phyloP scores from a whole-genome alignment of 2,888 invertebrate genomes.

The Chalcis sispes region DNA sequence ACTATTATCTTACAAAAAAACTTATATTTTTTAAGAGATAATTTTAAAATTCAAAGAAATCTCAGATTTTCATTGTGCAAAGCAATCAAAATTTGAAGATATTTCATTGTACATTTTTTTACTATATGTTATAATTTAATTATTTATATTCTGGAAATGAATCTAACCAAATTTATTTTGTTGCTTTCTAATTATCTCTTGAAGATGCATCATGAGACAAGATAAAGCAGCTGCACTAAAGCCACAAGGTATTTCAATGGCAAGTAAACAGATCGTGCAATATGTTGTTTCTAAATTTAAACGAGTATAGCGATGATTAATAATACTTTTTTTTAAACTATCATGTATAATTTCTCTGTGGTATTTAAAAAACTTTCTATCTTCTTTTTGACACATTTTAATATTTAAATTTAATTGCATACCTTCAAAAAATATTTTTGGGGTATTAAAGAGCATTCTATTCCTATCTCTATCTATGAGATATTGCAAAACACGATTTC shows the following conservation, averaged over 20 bases:
- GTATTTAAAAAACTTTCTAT: constrained; percentile 78
- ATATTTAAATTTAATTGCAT: constrained; percentile 76
- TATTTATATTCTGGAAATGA: background rate
- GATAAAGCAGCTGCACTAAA: constrained; percentile 80
- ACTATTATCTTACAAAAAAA: background rate
- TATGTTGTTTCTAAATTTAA: constrained; percentile 79
- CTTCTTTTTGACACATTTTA: constrained; percentile 72
- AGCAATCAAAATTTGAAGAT: background rate
- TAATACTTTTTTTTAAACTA: constrained; percentile 75
- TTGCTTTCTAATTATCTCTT: constrained; percentile 74
- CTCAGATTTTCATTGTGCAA: too few relatives aligned
- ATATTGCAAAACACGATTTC: constrained; percentile 78
- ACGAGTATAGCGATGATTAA: constrained; percentile 75
- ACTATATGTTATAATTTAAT: constrained; percentile 2
- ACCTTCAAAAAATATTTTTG: constrained; percentile 77
- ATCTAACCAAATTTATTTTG: constrained; percentile 32
- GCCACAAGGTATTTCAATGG: constrained; percentile 81
- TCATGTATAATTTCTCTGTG: constrained; percentile 78
- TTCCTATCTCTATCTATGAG: constrained; percentile 80
- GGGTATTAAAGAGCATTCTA: constrained; percentile 75
- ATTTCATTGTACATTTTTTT: background rate
- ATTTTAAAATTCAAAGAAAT: too few relatives aligned
- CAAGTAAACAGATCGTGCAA: constrained; percentile 78
- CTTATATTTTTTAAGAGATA: too few relatives aligned
- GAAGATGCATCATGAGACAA: constrained; percentile 80